Conservation (phyloP, 2,113 vertebrate genomes). For the Stegastes partitus region DNA sequence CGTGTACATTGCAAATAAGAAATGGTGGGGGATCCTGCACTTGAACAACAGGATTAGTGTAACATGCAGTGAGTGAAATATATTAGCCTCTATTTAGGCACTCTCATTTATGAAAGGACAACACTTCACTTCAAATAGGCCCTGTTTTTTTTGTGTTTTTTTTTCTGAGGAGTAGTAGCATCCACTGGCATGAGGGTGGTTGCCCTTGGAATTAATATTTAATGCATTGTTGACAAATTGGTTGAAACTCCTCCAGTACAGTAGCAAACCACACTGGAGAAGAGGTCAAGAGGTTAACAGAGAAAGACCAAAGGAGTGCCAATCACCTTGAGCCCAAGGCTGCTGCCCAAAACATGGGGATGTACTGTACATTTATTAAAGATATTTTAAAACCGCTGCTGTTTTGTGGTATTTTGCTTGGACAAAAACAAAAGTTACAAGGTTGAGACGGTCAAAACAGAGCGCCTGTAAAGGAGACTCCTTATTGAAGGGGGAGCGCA, state of each 20-base stretch:
- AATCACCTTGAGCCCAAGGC: slow-evolving; percentile 45
- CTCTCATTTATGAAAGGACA: slow-evolving; percentile 30
- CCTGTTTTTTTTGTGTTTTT: too few relatives aligned
- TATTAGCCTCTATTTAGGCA: slow-evolving; percentile 33
- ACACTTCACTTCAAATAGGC: slow-evolving; percentile 35
- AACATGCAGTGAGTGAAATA: slow-evolving; percentile 36
- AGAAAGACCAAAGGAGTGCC: slow-evolving; percentile 30
- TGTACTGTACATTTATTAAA: neutral
- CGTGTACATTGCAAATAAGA: slow-evolving; percentile 85
- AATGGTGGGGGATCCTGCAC: slow-evolving; percentile 85
- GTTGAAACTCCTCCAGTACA: slow-evolving; percentile 37
- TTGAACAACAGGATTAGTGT: slow-evolving; percentile 73
- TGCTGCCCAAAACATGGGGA: slow-evolving; percentile 15
- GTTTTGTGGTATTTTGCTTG: neutral
- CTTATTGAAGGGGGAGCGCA: neutral
- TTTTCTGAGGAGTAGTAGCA: slow-evolving; percentile 5
- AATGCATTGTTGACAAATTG: slow-evolving; percentile 43
- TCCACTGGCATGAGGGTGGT: neutral
- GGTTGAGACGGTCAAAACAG: neutral
- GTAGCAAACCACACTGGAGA: slow-evolving; percentile 21
- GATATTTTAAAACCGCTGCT: neutral
- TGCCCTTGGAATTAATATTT: slow-evolving; percentile 55
- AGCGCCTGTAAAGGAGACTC: neutral
- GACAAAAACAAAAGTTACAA: neutral
- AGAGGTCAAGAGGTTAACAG: slow-evolving; percentile 49